These are phyloP conservation scores for Pseudochaenichthys georgianus DNA, from an alignment of 2,797 vertebrate species.

Conservation along the genomic window DNA sequence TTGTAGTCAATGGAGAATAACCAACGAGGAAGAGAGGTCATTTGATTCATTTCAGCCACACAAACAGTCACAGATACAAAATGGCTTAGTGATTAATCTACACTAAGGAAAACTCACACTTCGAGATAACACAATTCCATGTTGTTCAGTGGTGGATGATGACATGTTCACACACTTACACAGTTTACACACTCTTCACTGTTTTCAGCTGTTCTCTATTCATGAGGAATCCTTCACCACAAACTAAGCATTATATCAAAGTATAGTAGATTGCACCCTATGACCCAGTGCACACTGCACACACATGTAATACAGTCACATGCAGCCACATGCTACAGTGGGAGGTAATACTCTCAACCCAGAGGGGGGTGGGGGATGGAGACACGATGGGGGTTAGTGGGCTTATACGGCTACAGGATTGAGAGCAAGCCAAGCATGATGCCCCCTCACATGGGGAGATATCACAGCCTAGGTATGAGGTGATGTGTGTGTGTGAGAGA, in stretches of 20 bases:
- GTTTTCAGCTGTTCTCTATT: constrained; percentile 14
- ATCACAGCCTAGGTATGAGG: constrained; percentile 21
- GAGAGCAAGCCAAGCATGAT: constrained; percentile 43
- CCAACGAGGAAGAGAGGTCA: constrained; percentile 5
- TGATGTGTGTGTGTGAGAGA: background rate
- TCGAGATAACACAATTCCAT: constrained; percentile 23
- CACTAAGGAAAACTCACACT: constrained; percentile 30
- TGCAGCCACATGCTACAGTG: constrained; percentile 61
- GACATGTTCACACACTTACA: background rate
- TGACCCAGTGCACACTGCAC: constrained; percentile 49
- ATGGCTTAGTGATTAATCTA: constrained; percentile 33
- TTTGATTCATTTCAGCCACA: constrained; percentile 17
- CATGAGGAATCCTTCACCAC: background rate
- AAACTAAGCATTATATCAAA: constrained; percentile 11
- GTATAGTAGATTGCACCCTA: constrained; percentile 23
- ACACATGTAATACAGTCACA: constrained; percentile 56
- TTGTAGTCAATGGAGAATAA: constrained; percentile 2
- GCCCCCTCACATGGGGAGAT: constrained; percentile 39
- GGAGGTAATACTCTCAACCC: constrained; percentile 59
- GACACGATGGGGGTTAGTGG: constrained; percentile 59
- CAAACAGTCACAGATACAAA: constrained; percentile 1
- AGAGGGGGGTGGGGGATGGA: constrained; percentile 66
- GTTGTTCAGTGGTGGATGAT: constrained; percentile 36
- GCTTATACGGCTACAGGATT: constrained; percentile 55
- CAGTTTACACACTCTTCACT: background rate